A percentile compares a stretch with the other conserved stretches of the same genome.
These are phyloP conservation scores for Oryzaephilus surinamensis DNA, from an alignment of 1,140 invertebrate species.

Conservation along the genomic window DNA sequence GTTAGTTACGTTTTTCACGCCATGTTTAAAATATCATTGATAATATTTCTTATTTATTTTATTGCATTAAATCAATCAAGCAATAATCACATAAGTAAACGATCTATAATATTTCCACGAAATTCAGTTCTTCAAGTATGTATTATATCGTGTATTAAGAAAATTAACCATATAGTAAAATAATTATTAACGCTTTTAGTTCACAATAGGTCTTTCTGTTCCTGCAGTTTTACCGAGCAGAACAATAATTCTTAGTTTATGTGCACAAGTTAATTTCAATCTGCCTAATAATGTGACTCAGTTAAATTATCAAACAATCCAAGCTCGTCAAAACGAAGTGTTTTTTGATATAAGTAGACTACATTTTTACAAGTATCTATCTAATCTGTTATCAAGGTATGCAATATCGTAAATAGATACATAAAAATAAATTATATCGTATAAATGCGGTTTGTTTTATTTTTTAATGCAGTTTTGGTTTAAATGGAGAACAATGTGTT, in stretches of 20 bases:
- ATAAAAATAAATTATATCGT: background rate
- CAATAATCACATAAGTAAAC: too few species aligned
- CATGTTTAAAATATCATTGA: too few species aligned
- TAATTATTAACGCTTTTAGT: too few species aligned
- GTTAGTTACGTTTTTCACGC: too few species aligned
- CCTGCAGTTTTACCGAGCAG: constrained; percentile 9
- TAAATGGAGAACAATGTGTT: constrained; percentile 19
- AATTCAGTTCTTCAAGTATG: too few species aligned
- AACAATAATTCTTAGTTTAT: constrained; percentile 10
- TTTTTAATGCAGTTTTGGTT: constrained; percentile 17
- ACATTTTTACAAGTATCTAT: constrained; percentile 24
- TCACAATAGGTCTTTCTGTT: constrained; percentile 12
- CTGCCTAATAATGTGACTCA: constrained; percentile 14
- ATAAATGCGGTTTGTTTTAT: too few species aligned
- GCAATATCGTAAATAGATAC: too few species aligned
- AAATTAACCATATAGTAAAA: too few species aligned
- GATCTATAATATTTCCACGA: too few species aligned
- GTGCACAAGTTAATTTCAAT: constrained; percentile 14
- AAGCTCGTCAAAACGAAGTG: constrained; percentile 12
- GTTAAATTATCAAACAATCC: constrained; percentile 16
- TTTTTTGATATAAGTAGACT: constrained; percentile 22
- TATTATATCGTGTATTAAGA: too few species aligned
- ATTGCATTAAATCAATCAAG: too few species aligned
- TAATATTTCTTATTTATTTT: too few species aligned
- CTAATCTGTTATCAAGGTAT: constrained; percentile 20